phyloP scores from a whole-genome alignment of 2,797 vertebrate species.

The Masticophis lateralis region DNA sequence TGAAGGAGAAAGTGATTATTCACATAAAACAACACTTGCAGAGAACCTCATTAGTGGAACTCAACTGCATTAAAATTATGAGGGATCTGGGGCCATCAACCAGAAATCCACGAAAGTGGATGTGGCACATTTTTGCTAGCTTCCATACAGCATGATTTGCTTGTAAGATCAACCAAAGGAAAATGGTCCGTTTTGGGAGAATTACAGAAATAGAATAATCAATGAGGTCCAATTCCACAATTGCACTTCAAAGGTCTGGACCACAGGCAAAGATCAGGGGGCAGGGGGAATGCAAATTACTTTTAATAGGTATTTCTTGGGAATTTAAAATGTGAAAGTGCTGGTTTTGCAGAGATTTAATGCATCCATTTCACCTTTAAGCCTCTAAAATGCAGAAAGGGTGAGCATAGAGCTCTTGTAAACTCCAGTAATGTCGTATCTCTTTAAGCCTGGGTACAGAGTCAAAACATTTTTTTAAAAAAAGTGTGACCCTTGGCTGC shows the following conservation, averaged over 20 bases:
- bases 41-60: neutral
- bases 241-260: neutral
- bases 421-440: neutral
- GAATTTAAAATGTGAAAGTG: neutral
- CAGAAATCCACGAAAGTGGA: neutral
- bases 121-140: neutral
- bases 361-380: neutral
- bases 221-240: neutral
- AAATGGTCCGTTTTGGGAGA: neutral
- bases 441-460: neutral
- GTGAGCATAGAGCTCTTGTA: neutral
- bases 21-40: neutral
- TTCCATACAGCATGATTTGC: neutral
- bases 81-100: neutral
- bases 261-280: neutral
- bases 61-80: neutral
- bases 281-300: neutral
- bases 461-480: neutral
- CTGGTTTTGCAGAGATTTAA: neutral
- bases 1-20: neutral
- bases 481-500: neutral
- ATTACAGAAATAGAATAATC: neutral
- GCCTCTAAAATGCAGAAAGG: neutral
- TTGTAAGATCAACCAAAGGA: neutral
- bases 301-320: neutral